Evolutionary conservation across 2,797 vertebrate genomes (phyloP).

Genomic region (Iguana delicatissima): DNA sequence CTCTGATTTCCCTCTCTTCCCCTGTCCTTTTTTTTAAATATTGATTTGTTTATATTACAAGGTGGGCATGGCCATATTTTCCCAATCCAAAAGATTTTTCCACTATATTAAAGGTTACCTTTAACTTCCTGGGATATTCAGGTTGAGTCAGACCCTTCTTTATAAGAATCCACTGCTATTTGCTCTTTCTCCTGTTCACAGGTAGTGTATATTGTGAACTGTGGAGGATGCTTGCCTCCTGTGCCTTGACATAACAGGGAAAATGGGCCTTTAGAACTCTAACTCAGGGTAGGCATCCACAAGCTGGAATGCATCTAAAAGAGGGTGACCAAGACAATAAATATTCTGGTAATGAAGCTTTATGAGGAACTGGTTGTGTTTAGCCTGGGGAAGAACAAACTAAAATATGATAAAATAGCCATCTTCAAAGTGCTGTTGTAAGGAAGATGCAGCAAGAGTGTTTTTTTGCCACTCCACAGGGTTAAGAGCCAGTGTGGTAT

Average conservation of each 20-base stretch:
- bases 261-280: background rate
- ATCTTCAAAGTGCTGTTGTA: background rate
- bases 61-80: background rate
- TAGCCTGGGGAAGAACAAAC: too few relatives aligned
- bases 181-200: conserved; percentile 1
- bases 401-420: too few relatives aligned
- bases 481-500: too few relatives aligned
- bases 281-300: too few relatives aligned
- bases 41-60: background rate
- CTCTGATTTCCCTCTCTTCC: background rate
- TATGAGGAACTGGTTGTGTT: too few relatives aligned
- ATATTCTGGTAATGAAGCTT: too few relatives aligned
- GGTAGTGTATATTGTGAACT: background rate
- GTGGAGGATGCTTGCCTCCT: background rate
- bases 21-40: too few relatives aligned
- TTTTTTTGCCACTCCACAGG: too few relatives aligned
- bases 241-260: background rate
- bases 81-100: background rate
- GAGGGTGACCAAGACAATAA: too few relatives aligned
- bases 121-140: conserved; percentile 1
- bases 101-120: background rate
- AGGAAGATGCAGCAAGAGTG: too few relatives aligned
- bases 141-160: background rate
- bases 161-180: background rate
- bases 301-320: too few relatives aligned